Evolutionary conservation across 1,140 invertebrate genomes (phyloP).

Genomic region (Eriosoma lanigerum): DNA sequence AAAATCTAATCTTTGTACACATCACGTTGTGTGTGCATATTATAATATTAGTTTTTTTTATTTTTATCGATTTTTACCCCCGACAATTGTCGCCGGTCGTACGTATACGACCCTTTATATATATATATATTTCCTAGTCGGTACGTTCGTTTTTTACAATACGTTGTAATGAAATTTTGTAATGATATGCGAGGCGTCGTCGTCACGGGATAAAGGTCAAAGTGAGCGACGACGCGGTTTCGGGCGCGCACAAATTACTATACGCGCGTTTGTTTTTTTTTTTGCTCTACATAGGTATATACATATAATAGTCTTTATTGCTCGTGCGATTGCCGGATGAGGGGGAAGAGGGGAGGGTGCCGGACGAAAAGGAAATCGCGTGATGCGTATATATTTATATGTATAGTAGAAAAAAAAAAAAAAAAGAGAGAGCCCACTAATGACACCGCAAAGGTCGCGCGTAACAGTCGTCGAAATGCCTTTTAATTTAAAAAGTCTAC

Average conservation of each 20-base stretch:
- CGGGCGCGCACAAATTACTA: conserved; percentile 24
- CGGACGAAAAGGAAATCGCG: neutral
- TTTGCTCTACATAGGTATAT: too few relatives aligned
- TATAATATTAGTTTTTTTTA: too few relatives aligned
- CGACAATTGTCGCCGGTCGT: conserved; percentile 11
- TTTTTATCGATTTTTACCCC: neutral
- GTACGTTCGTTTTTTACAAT: neutral
- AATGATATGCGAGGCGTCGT: conserved; percentile 46
- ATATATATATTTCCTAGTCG: neutral
- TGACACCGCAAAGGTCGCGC: conserved; percentile 47
- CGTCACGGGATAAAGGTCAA: conserved; percentile 48
- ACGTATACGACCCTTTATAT: neutral
- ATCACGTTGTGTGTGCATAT: too few relatives aligned
- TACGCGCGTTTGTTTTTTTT: conserved; percentile 1
- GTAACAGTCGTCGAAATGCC: conserved; percentile 32
- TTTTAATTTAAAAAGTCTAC: conserved; percentile 51
- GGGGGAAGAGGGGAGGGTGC: neutral
- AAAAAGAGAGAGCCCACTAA: conserved; percentile 39
- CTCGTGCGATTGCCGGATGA: neutral
- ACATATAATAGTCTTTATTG: conserved; percentile 45
- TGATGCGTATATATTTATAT: neutral
- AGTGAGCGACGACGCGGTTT: conserved; percentile 36
- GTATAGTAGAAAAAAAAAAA: neutral
- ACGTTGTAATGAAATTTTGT: neutral
- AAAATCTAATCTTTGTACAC: too few relatives aligned